These are phyloP conservation scores for Pristis pectinata DNA, from an alignment of 2,797 vertebrate genomes.

Conservation along the genomic window DNA sequence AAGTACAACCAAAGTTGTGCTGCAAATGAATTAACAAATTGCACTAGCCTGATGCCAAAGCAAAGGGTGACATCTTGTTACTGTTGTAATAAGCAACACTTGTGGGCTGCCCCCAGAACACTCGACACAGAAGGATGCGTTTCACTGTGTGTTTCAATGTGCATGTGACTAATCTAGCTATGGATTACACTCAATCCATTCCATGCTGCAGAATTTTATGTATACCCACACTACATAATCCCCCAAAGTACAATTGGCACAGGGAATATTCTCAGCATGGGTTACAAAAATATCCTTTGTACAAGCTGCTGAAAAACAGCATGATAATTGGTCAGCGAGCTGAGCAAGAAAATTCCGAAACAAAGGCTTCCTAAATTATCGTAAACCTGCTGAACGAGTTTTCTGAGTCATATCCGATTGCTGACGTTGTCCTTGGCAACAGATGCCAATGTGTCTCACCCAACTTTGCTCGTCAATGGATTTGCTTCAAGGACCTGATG, in stretches of 20 bases:
- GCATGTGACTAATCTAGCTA: too few relatives aligned
- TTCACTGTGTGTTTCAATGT: too few relatives aligned
- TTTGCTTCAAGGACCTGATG: neutral
- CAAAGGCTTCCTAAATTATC: constrained; percentile 58
- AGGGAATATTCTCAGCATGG: constrained; percentile 61
- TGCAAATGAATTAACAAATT: neutral
- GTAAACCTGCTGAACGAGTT: constrained; percentile 66
- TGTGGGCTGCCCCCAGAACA: too few relatives aligned
- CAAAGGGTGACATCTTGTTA: neutral
- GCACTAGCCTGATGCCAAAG: neutral
- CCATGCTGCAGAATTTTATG: constrained; percentile 48
- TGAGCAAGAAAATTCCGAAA: constrained; percentile 61
- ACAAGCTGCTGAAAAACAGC: constrained; percentile 61
- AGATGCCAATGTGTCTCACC: constrained; percentile 57
- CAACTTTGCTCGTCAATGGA: constrained; percentile 50
- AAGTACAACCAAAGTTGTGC: neutral
- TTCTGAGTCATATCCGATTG: constrained; percentile 54
- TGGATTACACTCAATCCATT: constrained; percentile 29
- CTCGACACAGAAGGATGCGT: too few relatives aligned
- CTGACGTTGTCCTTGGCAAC: constrained; percentile 55
- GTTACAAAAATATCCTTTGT: constrained; percentile 61
- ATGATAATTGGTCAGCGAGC: constrained; percentile 62
- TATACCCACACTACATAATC: constrained; percentile 62
- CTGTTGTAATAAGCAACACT: neutral
- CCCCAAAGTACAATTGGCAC: constrained; percentile 71